Evolutionary conservation across 1,140 invertebrate genomes (phyloP), one percentile per base, ranked within the genome.

Genomic region (Scaptomyza pallida): DNA sequence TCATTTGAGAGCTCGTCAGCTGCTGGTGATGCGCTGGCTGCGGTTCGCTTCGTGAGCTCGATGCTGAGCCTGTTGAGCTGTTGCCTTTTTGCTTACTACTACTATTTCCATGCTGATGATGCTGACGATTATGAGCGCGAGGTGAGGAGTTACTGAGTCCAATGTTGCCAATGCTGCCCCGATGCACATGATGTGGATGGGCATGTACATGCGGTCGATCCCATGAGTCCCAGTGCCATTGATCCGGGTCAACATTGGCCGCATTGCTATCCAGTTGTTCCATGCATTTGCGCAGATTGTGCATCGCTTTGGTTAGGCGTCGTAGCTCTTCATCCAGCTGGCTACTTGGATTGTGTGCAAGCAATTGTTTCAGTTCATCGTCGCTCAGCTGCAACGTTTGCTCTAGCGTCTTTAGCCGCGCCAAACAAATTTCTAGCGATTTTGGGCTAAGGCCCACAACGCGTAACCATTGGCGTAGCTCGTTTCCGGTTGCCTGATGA

Each of bases 181-280:
- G 83, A 68, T 90, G 78, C n/a, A 71, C 63, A 40, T 89, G 89
- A 61, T 88, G 74, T 12, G 72, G 60, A 44, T 92, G 72, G 4
- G 72, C 56, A 44, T 92, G 72, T 8, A 61, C 57, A 50, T 92
- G 83, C 76, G 94, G 93, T 12, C 94, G 91, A 90, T 98, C 96
- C 97, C 97, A 98, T 1, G 97, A 98, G 92, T 98, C 97, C 98
- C 98, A 98, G 91, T 97, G 97, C 60, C 99, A 93, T 44, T 95
- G 94, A 67, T 85, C 79, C 17, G 86, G 74, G 48, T 92, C 92
- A 56, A 90, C 92, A 21, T 86, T 91, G 35, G 83, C 82, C 8
- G 52, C 61, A 6, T 50, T 73, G 12, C 56, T 77, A 45, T 89
- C 74, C 30, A 78, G 17, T 1, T 67, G 67, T 40, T 89, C 85